These are phyloP conservation scores for Trochalopteron elliotii DNA, from an alignment of 2,113 vertebrate species.

Conservation along the genomic window DNA sequence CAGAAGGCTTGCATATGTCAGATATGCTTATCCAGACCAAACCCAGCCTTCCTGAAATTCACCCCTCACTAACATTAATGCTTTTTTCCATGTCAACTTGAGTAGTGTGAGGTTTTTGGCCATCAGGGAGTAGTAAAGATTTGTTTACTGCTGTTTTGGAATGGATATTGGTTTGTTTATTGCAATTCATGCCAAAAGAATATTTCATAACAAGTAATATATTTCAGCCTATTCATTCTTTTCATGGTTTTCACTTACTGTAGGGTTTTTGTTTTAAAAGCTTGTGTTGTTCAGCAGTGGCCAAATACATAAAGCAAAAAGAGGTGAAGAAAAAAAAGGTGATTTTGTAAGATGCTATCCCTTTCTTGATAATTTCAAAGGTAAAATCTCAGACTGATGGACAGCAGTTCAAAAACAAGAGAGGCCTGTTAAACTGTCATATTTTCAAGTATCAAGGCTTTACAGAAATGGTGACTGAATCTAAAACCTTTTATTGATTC, in stretches of 20 bases:
- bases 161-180: conserved; percentile 35
- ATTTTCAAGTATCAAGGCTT: neutral
- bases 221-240: neutral
- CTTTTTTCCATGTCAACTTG: conserved; percentile 25
- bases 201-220: conserved; percentile 35
- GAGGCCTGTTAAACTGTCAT: neutral
- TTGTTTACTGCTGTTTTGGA: conserved; percentile 53
- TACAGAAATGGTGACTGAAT: neutral
- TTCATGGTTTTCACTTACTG: neutral
- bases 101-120: conserved; percentile 37
- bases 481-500: neutral
- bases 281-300: neutral
- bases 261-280: neutral
- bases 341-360: neutral
- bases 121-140: neutral
- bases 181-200: neutral
- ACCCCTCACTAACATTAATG: conserved; percentile 12
- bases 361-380: neutral
- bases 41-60: conserved; percentile 46
- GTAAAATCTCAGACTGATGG: neutral
- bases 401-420: neutral
- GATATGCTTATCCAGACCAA: conserved; percentile 53
- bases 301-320: neutral
- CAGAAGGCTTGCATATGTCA: conserved; percentile 32
- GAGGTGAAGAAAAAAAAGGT: neutral